These are phyloP conservation scores for Stichodactyla mertensii DNA, from an alignment of 64 coral and sea anemone species.

Conservation along the genomic window DNA sequence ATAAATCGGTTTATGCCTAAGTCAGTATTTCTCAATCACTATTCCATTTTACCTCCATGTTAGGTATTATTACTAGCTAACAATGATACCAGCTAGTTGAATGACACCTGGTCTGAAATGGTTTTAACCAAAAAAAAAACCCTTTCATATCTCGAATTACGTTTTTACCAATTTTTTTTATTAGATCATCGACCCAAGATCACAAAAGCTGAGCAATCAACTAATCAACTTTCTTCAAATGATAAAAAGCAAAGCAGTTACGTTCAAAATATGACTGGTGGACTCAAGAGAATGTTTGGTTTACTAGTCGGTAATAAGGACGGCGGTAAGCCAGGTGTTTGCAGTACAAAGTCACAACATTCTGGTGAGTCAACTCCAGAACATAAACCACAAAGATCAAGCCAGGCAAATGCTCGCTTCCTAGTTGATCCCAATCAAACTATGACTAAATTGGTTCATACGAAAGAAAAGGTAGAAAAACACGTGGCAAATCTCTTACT, in stretches of 20 bases:
- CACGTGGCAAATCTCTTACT: conserved; percentile 35
- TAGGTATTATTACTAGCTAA: too few relatives aligned
- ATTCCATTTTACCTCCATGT: too few relatives aligned
- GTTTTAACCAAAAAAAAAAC: too few relatives aligned
- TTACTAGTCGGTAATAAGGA: conserved; percentile 13
- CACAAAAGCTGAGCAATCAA: background rate
- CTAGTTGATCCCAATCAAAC: background rate
- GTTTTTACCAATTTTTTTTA: background rate
- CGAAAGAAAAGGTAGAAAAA: conserved; percentile 52
- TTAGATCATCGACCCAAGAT: background rate
- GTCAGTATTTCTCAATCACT: too few relatives aligned
- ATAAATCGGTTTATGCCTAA: too few relatives aligned
- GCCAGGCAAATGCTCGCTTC: background rate
- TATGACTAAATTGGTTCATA: conserved; percentile 11
- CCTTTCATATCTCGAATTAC: too few relatives aligned
- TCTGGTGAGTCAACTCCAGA: background rate
- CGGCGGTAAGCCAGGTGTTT: background rate
- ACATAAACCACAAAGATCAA: background rate
- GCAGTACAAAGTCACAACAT: background rate
- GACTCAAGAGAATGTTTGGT: conserved; percentile 5
- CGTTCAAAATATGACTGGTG: conserved; percentile 8
- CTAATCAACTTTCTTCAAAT: background rate
- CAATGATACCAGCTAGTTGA: too few relatives aligned
- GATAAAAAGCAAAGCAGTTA: conserved; percentile 17
- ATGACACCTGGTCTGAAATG: too few relatives aligned